phyloP scores from a whole-genome alignment of 2,113 vertebrate species.

The Perca fluviatilis region DNA sequence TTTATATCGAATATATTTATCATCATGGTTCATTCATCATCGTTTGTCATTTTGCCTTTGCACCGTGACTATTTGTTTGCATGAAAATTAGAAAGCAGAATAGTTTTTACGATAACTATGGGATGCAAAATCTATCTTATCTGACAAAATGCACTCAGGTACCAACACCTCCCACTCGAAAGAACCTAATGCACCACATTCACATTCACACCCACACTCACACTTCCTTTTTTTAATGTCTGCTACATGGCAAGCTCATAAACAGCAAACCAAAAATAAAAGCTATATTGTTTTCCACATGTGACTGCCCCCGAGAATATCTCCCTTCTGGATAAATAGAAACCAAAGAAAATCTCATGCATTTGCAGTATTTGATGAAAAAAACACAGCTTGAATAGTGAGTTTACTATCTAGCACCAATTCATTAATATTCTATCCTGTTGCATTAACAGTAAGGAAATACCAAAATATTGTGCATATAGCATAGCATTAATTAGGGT shows the following conservation, averaged over 20 bases:
- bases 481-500: neutral
- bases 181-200: constrained; percentile 8
- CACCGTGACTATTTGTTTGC: neutral
- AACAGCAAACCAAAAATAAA: constrained; percentile 22
- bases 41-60: constrained; percentile 13
- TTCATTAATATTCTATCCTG: neutral
- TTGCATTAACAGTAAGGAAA: neutral
- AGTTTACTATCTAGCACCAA: neutral
- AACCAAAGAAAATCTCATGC: neutral
- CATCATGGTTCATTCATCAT: neutral
- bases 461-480: neutral
- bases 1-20: constrained; percentile 4
- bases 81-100: constrained; percentile 10
- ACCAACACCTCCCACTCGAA: neutral
- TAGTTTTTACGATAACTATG: neutral
- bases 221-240: neutral
- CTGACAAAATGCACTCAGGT: constrained; percentile 22
- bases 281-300: constrained; percentile 24
- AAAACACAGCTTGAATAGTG: neutral
- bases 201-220: constrained; percentile 14
- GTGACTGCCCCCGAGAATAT: constrained; percentile 4
- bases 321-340: neutral
- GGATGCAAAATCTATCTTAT: neutral
- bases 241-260: constrained; percentile 16
- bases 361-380: constrained; percentile 12